Percentiles rank a stretch among this genome's conserved stretches.
Evolutionary conservation across 2,888 invertebrate genomes (phyloP).

Genomic region (Megastigmus dorsalis): DNA sequence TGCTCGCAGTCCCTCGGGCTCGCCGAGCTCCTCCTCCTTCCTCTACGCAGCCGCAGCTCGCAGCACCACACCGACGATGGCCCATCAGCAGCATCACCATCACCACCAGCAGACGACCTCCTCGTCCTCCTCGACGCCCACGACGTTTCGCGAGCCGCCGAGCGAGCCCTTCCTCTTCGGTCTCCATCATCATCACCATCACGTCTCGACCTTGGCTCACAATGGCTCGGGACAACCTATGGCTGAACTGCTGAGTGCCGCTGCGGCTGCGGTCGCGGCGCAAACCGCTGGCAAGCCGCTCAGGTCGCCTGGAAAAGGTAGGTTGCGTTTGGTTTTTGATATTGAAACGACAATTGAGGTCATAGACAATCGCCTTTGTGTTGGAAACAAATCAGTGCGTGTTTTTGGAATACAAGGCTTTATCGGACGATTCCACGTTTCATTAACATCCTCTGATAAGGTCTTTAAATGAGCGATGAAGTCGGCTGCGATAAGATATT

Average conservation of each 20-base stretch:
- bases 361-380: too few relatives aligned
- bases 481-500: too few relatives aligned
- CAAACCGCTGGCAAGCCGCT: conserved; percentile 25
- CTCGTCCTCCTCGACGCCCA: conserved; percentile 36
- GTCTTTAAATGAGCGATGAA: too few relatives aligned
- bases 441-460: too few relatives aligned
- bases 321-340: too few relatives aligned
- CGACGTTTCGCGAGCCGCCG: conserved; percentile 61
- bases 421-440: too few relatives aligned
- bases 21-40: conserved; percentile 48
- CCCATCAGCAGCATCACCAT: neutral
- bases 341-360: too few relatives aligned
- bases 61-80: conserved; percentile 23
- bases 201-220: conserved; percentile 58
- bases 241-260: too few relatives aligned
- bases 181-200: conserved; percentile 57
- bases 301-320: conserved; percentile 60
- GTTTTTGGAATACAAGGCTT: too few relatives aligned
- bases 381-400: too few relatives aligned
- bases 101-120: neutral
- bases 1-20: conserved; percentile 59
- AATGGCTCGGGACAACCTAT: too few relatives aligned
- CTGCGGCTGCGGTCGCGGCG: neutral
- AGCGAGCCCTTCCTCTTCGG: conserved; percentile 59
- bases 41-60: conserved; percentile 16